Evolutionary conservation across 1,140 invertebrate species (phyloP), one percentile per base, ranked within the genome.

Genomic region (Heliconius nattereri): DNA sequence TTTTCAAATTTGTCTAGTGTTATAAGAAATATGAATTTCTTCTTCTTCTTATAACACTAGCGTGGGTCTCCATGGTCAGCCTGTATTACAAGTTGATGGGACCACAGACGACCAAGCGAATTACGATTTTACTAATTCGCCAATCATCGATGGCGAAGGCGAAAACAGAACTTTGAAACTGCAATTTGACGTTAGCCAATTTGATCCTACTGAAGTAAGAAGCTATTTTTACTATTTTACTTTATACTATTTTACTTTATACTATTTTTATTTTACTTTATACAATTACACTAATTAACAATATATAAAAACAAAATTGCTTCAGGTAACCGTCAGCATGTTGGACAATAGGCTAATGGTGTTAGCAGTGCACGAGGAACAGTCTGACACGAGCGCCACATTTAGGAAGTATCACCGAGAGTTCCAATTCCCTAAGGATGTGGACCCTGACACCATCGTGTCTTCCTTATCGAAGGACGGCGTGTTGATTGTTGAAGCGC

Each of bases 401-500:
- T 76, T 79, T 7, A 78, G 84, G n/a, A 83, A 89, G 75, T 89
- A 87, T 71, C 79, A 84, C 3, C 79, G 85, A 20, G 83, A 90
- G 81, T 85, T 90, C 79, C 73, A 81, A 6, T 85, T 97, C 11
- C 96, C 96, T 0, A 93, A 95, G 37, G 95, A 95, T 37, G 96
- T 96, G n/a, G 95, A 97, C 85, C 95, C 96, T 70, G 95, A 96
- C 29, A 90, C 95, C 23, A 95, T 97, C 0, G 92, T 94, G 3
- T 97, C 96, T 0, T 94, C 95, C 7, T 85, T 97, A 13, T 96
- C 96, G 2, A 95, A 95, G 1, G 96, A 97, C 85, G 96, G 97
- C 1, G 95, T 97, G 19, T 89, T 97, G 7, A 96, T 95, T 0
- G 95, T 97, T 7, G 95, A 95, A 73, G 96, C 96, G 0, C 96